These are phyloP conservation scores for Philopedon plagiatum DNA, from an alignment of 2,888 invertebrate genomes.

Conservation along the genomic window DNA sequence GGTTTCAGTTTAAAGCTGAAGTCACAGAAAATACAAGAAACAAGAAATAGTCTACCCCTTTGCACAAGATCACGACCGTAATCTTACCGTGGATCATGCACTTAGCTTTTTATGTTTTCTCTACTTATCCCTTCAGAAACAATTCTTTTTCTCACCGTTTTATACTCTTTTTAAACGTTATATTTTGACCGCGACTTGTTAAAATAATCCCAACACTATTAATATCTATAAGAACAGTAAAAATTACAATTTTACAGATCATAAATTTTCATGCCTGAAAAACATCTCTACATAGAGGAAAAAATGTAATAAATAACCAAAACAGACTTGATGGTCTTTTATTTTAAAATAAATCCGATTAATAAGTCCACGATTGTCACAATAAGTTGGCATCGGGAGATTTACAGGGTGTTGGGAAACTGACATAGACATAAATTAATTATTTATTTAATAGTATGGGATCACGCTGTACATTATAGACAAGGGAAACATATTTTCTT, in stretches of 20 bases:
- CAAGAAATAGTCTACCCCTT: too few relatives aligned
- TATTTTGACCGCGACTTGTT: too few relatives aligned
- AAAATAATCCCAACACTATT: too few relatives aligned
- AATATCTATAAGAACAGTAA: too few relatives aligned
- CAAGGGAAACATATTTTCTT: background rate
- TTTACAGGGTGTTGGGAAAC: constrained; percentile 10
- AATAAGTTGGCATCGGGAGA: constrained; percentile 16
- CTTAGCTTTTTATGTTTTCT: too few relatives aligned
- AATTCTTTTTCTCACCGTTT: too few relatives aligned
- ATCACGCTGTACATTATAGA: background rate
- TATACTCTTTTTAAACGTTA: too few relatives aligned
- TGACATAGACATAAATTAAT: constrained; percentile 8
- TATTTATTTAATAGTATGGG: constrained; percentile 14
- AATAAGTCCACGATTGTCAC: constrained; percentile 28
- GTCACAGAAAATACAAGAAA: too few relatives aligned
- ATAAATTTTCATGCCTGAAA: background rate
- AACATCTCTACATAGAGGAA: background rate
- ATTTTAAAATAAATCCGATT: constrained; percentile 29
- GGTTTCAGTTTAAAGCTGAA: too few relatives aligned
- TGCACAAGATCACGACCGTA: too few relatives aligned
- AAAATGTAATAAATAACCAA: constrained; percentile 26
- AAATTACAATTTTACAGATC: constrained; percentile 6
- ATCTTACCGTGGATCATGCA: too few relatives aligned
- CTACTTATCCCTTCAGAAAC: too few relatives aligned
- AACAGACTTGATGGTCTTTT: constrained; percentile 22